Evolutionary conservation across 2,888 invertebrate species (phyloP).

Genomic region (Penaeus monodon): DNA sequence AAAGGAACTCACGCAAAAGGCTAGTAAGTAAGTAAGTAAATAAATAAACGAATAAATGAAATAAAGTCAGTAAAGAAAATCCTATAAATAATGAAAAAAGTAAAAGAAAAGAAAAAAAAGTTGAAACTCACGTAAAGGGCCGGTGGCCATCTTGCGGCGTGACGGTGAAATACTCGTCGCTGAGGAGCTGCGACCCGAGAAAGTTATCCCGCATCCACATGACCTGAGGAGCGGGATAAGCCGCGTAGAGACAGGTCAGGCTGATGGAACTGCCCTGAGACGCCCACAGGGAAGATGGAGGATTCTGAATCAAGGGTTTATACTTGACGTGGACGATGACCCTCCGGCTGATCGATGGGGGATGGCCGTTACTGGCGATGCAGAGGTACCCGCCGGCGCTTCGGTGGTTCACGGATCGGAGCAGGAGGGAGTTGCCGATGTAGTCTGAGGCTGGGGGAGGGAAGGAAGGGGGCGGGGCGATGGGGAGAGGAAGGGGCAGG

Average conservation of each 20-base stretch:
- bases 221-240: constrained; percentile 17
- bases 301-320: constrained; percentile 16
- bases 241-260: constrained; percentile 41
- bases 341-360: constrained; percentile 40
- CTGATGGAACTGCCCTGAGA: constrained; percentile 25
- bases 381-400: constrained; percentile 54
- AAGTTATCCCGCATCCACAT: constrained; percentile 36
- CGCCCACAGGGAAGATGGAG: constrained; percentile 27
- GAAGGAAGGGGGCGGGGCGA: too few species aligned
- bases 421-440: constrained; percentile 24
- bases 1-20: too few species aligned
- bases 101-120: not conserved
- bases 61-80: too few species aligned
- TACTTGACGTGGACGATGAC: constrained; percentile 41
- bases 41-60: too few species aligned
- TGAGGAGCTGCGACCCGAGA: constrained; percentile 21
- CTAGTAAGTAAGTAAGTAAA: too few species aligned
- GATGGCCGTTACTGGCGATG: constrained; percentile 52
- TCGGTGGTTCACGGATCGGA: constrained; percentile 17
- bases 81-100: too few species aligned
- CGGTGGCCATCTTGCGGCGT: constrained; percentile 42
- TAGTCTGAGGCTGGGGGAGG: constrained; percentile 11
- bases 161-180: constrained; percentile 45
- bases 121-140: constrained; percentile 45
- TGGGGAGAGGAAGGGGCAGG: not conserved